Conservation (phyloP, 2,113 vertebrate species). For the Helogale parvula region DNA sequence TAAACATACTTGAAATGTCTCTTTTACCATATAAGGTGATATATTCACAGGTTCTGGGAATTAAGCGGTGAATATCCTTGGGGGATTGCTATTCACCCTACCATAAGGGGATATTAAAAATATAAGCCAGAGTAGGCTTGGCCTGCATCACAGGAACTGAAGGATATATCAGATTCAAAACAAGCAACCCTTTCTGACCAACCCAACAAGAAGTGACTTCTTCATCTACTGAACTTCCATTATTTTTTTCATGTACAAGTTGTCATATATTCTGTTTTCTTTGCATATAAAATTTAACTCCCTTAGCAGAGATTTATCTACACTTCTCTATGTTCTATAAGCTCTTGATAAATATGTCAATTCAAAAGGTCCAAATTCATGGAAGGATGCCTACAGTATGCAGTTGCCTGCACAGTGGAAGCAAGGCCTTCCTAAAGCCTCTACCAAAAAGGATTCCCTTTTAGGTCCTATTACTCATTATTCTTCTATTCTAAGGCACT, state of each 20-base stretch:
- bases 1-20: neutral
- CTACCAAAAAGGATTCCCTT: neutral
- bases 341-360: neutral
- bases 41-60: neutral
- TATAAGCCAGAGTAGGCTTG: neutral
- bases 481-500: conserved; percentile 5
- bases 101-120: neutral
- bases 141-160: neutral
- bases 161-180: neutral
- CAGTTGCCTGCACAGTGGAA: neutral
- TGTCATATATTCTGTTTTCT: neutral
- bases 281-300: neutral
- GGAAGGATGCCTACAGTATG: neutral
- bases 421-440: neutral
- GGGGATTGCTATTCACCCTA: neutral
- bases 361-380: neutral
- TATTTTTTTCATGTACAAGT: neutral
- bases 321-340: neutral
- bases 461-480: neutral
- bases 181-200: neutral
- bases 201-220: neutral
- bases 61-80: neutral
- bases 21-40: neutral
- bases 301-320: neutral
- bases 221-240: neutral